These are phyloP conservation scores for Hyperoplus lanceolatus DNA, from an alignment of 2,797 vertebrate species.

Conservation along the genomic window DNA sequence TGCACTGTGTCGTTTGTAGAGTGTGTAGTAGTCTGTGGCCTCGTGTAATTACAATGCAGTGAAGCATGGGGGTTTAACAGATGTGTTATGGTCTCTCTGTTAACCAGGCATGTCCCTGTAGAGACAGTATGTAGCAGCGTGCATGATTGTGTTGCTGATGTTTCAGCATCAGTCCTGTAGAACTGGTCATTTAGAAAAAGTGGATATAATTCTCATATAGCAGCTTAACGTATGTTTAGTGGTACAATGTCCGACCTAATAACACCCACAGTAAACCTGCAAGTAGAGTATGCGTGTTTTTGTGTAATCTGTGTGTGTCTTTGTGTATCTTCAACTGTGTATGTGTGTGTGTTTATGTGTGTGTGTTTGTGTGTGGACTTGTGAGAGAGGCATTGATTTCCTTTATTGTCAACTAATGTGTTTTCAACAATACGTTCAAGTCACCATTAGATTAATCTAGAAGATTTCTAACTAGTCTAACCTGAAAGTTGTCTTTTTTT, in stretches of 20 bases:
- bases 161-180: conserved; percentile 33
- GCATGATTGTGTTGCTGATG: conserved; percentile 63
- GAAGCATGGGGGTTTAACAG: conserved; percentile 59
- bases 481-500: conserved; percentile 22
- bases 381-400: conserved; percentile 21
- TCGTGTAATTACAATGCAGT: conserved; percentile 38
- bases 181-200: conserved; percentile 11
- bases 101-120: conserved; percentile 54
- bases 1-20: conserved; percentile 45
- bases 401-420: conserved; percentile 35
- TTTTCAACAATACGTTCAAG: conserved; percentile 23
- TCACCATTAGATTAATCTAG: conserved; percentile 33
- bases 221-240: conserved; percentile 24
- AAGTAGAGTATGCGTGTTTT: conserved; percentile 27
- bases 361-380: conserved; percentile 15
- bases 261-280: conserved; percentile 27
- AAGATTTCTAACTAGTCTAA: conserved; percentile 61
- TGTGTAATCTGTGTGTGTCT: conserved; percentile 41
- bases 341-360: no score
- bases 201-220: conserved; percentile 49
- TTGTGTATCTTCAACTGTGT: conserved; percentile 22
- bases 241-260: conserved; percentile 51
- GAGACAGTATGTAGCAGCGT: conserved; percentile 38
- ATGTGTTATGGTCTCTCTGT: conserved; percentile 54
- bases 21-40: conserved; percentile 50